Evolutionary conservation across 2,797 vertebrate genomes (phyloP).

Genomic region (Nothura maculosa): DNA sequence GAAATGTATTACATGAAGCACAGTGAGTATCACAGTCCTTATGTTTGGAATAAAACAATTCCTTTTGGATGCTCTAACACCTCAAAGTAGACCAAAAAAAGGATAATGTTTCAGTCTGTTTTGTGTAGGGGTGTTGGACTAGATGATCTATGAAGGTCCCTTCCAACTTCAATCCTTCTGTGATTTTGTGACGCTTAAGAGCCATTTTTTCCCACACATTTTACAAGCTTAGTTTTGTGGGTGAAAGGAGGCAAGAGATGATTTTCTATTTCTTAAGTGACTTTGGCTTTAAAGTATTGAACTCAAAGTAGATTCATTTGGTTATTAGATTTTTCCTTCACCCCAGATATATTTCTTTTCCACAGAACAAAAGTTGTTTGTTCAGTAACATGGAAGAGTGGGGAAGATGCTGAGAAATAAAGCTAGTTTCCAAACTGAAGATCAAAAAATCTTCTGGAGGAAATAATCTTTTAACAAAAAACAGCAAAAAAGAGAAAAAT

Average conservation of each 20-base stretch:
- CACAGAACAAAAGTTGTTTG: not conserved
- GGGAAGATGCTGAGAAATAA: not conserved
- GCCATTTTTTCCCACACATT: not conserved
- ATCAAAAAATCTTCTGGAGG: not conserved
- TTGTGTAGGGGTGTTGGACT: no score
- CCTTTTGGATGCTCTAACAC: not conserved
- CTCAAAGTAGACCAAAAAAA: not conserved
- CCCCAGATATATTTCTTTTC: not conserved
- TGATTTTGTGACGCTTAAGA: not conserved
- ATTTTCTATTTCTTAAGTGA: not conserved
- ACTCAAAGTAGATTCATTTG: not conserved
- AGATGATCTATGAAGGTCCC: no score
- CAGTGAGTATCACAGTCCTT: not conserved
- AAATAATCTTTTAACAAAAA: not conserved
- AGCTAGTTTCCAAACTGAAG: not conserved
- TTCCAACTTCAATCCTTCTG: no score
- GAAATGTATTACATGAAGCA: not conserved
- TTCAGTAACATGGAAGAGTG: not conserved
- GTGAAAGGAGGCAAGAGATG: not conserved
- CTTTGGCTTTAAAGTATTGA: not conserved
- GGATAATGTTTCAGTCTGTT: not conserved
- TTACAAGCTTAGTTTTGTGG: not conserved
- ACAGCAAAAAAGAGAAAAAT: not conserved
- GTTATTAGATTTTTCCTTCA: not conserved
- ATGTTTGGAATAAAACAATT: not conserved